Percentiles rank a stretch among this genome's conserved stretches.
Evolutionary conservation across 1,140 invertebrate genomes (phyloP).

Genomic region (Lepidotrigona ventralis): DNA sequence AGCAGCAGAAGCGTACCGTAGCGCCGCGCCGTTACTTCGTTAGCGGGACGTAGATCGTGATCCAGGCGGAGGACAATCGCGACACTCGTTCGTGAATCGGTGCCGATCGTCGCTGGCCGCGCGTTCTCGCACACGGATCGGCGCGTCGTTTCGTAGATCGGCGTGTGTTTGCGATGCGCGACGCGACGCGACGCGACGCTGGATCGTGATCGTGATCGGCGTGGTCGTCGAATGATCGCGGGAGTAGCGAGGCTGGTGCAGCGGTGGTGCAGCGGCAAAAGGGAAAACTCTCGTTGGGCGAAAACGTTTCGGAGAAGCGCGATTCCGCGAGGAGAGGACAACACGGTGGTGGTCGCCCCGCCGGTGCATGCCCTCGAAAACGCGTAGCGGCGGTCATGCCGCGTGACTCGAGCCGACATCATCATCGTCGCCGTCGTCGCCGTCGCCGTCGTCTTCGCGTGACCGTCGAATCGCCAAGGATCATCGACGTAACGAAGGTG

Average conservation of each 20-base stretch:
- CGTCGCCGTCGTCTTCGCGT: constrained; percentile 44
- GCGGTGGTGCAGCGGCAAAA: background rate
- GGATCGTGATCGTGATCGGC: background rate
- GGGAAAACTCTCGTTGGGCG: background rate
- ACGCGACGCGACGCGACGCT: background rate
- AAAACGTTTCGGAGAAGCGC: constrained; percentile 7
- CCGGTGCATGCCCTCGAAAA: constrained; percentile 45
- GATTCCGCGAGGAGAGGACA: constrained; percentile 1
- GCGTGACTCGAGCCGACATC: constrained; percentile 54
- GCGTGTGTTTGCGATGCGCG: background rate
- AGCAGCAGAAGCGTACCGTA: constrained; percentile 11
- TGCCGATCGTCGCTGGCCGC: background rate
- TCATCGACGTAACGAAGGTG: constrained; percentile 25
- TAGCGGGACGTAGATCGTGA: background rate
- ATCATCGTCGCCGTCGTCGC: constrained; percentile 39
- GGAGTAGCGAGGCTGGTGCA: background rate
- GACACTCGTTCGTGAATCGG: background rate
- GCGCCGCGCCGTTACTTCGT: background rate
- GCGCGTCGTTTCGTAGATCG: background rate
- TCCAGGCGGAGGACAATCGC: background rate
- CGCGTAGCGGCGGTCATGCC: constrained; percentile 62
- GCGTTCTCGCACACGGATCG: background rate
- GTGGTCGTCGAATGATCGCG: background rate
- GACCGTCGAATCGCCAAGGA: constrained; percentile 51
- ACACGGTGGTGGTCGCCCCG: background rate